Evolutionary conservation across 2,888 invertebrate species (phyloP), one percentile per base, ranked within the genome.

Genomic region (Caenorhabditis virilis): DNA sequence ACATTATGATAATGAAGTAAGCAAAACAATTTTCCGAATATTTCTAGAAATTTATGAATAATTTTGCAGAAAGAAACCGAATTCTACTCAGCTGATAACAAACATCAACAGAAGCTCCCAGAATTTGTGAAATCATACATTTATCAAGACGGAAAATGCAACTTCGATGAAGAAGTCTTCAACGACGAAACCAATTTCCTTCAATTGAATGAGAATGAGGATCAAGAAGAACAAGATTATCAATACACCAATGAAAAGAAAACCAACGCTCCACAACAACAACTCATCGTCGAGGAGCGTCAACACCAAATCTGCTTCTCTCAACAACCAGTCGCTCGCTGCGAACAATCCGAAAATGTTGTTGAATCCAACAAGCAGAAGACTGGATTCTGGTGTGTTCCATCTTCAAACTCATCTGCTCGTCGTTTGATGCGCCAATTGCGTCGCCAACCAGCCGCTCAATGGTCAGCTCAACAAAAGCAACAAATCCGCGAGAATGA

Each of bases 231-330:
- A 33, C 11, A 41, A 6, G 13, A 41, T 35, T 16, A 39, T 16
- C 9, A 25, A 15, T 7, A 26, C 5, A 16, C 26, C 30, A 49
- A 68, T 25, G 64, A 73, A 50, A 15, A 54, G 25, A 43, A 59
- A 33, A 41, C 47, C 49, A 38, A 61, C 47, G 22, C 47, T 36
- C 75, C 78, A 48, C 45, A 66, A 26, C 45, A 65, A 61, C 61
- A 59, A 56, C 73, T 76, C 56, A 50, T 64, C 23, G 69, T 75
- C 22, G 27, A 78, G 39, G 80, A 81, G 65, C 57, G 67, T 47
- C 56, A 65, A 39, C 58, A 75, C 65, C 55, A 70, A 52, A 59
- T 79, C 43, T 81, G 81, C 74, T 79, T 80, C 74, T 77, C 80
- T 39, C 42, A 57, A 23, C 47, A 71, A 54, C 69, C 77, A 58